Conservation (phyloP, 2,113 vertebrate genomes). For the Polyodon spathula region DNA sequence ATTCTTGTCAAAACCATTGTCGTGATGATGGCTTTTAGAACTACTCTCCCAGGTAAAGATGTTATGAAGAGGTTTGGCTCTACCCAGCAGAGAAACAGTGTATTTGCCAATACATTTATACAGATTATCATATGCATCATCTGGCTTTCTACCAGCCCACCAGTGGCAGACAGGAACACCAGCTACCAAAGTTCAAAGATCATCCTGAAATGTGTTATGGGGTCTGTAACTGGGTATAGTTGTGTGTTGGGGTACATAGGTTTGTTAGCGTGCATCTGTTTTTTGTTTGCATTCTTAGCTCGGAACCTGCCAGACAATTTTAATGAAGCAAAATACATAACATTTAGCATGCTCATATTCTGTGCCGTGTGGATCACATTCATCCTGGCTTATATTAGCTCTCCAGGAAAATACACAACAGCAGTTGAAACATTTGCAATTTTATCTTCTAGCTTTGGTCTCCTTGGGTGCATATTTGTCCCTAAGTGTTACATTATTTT, state of each 20-base stretch:
- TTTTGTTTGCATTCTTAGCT: slow-evolving; percentile 4
- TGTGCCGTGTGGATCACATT: slow-evolving; percentile 8
- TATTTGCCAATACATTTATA: slow-evolving; percentile 30
- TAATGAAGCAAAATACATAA: slow-evolving; percentile 8
- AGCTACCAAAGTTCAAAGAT: slow-evolving; percentile 3
- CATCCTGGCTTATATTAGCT: slow-evolving; percentile 11
- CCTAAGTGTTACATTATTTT: slow-evolving; percentile 9
- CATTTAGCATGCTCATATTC: slow-evolving; percentile 11
- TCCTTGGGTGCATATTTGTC: slow-evolving; percentile 7
- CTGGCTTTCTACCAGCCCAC: neutral
- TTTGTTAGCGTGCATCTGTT: slow-evolving; percentile 2
- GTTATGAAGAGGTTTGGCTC: slow-evolving; percentile 37
- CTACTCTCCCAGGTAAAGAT: slow-evolving; percentile 35
- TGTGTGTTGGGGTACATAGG: slow-evolving; percentile 8
- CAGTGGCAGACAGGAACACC: neutral
- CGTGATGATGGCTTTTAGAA: slow-evolving; percentile 39
- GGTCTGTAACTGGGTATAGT: slow-evolving; percentile 1
- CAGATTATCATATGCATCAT: neutral
- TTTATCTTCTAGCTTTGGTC: slow-evolving; percentile 6
- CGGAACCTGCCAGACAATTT: slow-evolving; percentile 8
- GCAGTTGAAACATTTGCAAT: slow-evolving; percentile 10
- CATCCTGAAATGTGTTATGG: neutral
- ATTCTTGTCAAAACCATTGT: slow-evolving; percentile 46
- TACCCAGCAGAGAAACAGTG: slow-evolving; percentile 32
- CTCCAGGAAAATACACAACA: slow-evolving; percentile 4